A percentile compares a stretch with the other conserved stretches of the same genome.
Conservation (phyloP, 2,888 invertebrate genomes). For the Thymelicus lineola region DNA sequence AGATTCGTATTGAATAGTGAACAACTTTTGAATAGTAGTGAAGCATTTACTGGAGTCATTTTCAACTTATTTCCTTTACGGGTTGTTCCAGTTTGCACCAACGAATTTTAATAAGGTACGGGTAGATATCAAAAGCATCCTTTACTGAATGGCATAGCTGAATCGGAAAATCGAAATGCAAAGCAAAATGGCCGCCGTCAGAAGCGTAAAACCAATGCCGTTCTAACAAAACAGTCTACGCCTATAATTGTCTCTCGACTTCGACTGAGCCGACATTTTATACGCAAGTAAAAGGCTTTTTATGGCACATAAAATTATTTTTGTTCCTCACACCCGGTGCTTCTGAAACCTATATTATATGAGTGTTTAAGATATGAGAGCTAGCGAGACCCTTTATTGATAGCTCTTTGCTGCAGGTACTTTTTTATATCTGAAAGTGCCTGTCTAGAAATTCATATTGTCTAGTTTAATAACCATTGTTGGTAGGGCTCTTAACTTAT, state of each 20-base stretch:
- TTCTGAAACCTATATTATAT: constrained; percentile 38
- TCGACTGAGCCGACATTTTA: constrained; percentile 40
- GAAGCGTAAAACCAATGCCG: constrained; percentile 12
- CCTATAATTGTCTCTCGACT: constrained; percentile 43
- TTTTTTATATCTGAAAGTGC: background rate
- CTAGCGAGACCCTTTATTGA: background rate
- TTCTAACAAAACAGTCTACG: constrained; percentile 21
- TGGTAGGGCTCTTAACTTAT: too few relatives aligned
- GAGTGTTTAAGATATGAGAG: constrained; percentile 10
- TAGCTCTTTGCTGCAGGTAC: background rate
- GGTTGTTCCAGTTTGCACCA: too few relatives aligned
- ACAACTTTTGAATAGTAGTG: background rate
- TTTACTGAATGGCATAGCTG: background rate
- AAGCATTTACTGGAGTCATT: background rate
- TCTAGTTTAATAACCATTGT: too few relatives aligned
- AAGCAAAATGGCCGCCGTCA: constrained; percentile 7
- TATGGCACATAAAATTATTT: constrained; percentile 75
- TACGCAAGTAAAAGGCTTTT: constrained; percentile 68
- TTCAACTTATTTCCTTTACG: background rate
- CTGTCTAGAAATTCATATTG: too few relatives aligned
- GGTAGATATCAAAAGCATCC: background rate
- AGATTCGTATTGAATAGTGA: background rate
- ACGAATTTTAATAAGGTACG: too few relatives aligned
- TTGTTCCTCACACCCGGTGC: constrained; percentile 52
- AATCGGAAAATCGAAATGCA: background rate